A percentile compares a stretch with the other conserved stretches of the same genome.
Conservation (phyloP, 2,888 invertebrate genomes). For the Encarsia formosa region DNA sequence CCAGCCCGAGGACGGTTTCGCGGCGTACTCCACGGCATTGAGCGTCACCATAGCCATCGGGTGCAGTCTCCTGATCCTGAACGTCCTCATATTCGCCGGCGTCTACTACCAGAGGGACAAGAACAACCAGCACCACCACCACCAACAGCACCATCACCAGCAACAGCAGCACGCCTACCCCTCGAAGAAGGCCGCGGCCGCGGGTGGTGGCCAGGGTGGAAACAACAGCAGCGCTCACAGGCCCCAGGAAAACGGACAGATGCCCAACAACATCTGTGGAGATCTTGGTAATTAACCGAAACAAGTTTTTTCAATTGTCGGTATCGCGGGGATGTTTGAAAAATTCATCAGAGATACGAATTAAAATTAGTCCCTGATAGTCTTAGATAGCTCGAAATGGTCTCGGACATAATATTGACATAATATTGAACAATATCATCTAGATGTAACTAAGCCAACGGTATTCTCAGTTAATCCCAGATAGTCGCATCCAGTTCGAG, state of each 20-base stretch:
- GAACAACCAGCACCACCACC: conserved; percentile 54
- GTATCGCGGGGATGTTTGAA: too few relatives aligned
- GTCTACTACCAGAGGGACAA: conserved; percentile 91
- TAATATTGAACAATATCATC: too few relatives aligned
- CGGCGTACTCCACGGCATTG: conserved; percentile 84
- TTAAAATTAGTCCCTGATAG: too few relatives aligned
- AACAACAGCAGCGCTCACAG: too few relatives aligned
- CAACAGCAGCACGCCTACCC: conserved; percentile 37
- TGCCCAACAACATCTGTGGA: conserved; percentile 86
- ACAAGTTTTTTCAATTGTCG: too few relatives aligned
- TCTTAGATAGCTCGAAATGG: too few relatives aligned
- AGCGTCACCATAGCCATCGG: conserved; percentile 94
- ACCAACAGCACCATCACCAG: conserved; percentile 43
- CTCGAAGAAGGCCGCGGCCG: conserved; percentile 68
- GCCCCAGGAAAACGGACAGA: conserved; percentile 82
- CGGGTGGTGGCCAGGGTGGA: too few relatives aligned
- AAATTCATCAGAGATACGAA: too few relatives aligned
- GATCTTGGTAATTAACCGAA: conserved; percentile 61
- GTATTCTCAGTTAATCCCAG: too few relatives aligned
- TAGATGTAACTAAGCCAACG: too few relatives aligned
- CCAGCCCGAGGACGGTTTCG: conserved; percentile 77
- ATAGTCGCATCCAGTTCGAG: too few relatives aligned
- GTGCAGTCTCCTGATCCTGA: conserved; percentile 84
- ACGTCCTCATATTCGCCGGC: conserved; percentile 89
- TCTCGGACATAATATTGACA: too few relatives aligned